phyloP scores from a whole-genome alignment of 2,113 vertebrate genomes.

The Marmota flaviventris region DNA sequence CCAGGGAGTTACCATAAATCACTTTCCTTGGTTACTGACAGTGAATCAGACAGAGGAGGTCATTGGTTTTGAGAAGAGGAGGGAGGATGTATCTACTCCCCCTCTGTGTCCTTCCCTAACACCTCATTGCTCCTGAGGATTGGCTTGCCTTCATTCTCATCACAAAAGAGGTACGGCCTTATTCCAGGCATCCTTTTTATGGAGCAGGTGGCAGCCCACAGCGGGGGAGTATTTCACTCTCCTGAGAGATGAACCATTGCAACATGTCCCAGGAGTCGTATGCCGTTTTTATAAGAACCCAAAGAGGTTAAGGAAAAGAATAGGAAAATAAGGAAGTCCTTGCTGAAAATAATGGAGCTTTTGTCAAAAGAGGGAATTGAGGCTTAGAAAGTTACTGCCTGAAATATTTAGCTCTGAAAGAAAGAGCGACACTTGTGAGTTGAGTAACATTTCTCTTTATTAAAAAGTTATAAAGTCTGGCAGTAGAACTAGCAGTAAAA shows the following conservation, averaged over 20 bases:
- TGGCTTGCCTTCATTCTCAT: background rate
- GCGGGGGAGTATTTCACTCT: background rate
- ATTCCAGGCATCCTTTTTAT: background rate
- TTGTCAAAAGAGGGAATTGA: background rate
- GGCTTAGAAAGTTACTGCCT: background rate
- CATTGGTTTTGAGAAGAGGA: background rate
- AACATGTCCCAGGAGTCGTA: background rate
- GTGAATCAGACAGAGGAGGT: background rate
- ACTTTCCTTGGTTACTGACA: background rate
- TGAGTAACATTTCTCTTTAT: constrained; percentile 69
- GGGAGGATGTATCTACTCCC: accelerated
- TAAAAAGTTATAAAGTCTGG: constrained; percentile 49
- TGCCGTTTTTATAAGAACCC: background rate
- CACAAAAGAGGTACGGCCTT: background rate
- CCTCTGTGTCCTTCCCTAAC: background rate
- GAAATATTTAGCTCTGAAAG: background rate
- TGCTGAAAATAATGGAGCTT: background rate
- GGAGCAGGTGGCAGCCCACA: background rate
- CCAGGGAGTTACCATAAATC: background rate
- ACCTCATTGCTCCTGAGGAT: background rate
- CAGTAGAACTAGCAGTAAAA: background rate
- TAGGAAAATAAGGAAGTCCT: background rate
- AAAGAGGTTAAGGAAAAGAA: background rate
- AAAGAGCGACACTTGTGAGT: background rate
- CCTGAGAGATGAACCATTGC: background rate